Conservation (phyloP, 1,140 invertebrate genomes). For the Drosophila littoralis region DNA sequence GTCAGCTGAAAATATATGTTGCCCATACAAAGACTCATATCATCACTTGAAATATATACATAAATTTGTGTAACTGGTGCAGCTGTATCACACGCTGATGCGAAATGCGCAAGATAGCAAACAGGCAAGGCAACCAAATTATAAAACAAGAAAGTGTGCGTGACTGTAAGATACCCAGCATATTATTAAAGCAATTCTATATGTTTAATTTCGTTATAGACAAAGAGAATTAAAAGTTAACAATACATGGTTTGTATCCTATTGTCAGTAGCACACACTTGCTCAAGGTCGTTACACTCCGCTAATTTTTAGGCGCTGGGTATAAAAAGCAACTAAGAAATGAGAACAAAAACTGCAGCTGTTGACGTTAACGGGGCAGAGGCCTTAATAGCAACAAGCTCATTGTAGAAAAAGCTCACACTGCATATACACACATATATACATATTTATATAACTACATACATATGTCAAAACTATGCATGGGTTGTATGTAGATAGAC, state of each 20-base stretch:
- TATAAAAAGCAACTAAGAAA: conserved; percentile 66
- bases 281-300: neutral
- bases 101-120: conserved; percentile 69
- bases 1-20: conserved; percentile 60
- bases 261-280: neutral
- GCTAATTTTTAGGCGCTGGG: neutral
- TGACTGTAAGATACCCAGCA: neutral
- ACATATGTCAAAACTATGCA: neutral
- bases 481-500: neutral
- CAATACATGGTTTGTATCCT: no score
- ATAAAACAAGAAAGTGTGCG: conserved; percentile 13
- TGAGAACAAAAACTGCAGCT: conserved; percentile 55
- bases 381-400: conserved; percentile 45
- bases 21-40: conserved; percentile 43
- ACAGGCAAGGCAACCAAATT: conserved; percentile 65
- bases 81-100: conserved; percentile 12
- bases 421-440: conserved; percentile 12
- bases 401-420: conserved; percentile 4
- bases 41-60: conserved; percentile 19
- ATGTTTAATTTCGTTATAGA: no score
- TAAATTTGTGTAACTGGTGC: neutral
- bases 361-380: conserved; percentile 66
- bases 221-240: no score
- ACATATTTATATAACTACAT: neutral
- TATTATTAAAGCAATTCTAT: neutral